Evolutionary conservation across 2,797 vertebrate species (phyloP).

Genomic region (Hemitrygon akajei): DNA sequence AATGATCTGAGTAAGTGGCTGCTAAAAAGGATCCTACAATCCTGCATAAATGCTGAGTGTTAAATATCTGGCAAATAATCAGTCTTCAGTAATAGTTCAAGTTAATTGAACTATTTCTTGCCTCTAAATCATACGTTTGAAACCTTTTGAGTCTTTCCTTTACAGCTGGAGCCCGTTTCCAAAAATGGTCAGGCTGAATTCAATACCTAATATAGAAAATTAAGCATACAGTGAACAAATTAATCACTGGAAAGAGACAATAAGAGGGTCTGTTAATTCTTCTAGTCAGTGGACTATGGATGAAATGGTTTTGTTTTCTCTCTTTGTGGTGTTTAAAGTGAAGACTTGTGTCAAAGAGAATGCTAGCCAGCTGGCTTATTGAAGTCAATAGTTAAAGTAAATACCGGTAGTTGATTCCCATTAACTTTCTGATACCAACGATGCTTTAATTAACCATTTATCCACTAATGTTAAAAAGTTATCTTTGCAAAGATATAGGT

Average conservation of each 20-base stretch:
- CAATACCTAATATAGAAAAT: constrained; percentile 3
- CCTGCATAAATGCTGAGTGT: neutral
- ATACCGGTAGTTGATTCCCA: too few relatives aligned
- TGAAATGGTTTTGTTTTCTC: neutral
- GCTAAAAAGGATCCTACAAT: neutral
- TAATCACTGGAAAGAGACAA: neutral
- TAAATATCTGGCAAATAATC: neutral
- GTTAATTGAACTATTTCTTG: neutral
- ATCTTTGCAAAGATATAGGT: neutral
- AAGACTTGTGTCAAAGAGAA: neutral
- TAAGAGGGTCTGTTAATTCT: neutral
- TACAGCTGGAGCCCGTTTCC: neutral
- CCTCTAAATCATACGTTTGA: neutral
- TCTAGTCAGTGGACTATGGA: neutral
- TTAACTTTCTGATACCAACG: neutral
- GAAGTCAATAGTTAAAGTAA: neutral
- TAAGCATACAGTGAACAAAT: neutral
- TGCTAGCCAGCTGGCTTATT: neutral
- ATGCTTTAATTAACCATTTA: neutral
- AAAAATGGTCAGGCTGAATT: neutral
- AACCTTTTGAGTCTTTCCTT: neutral
- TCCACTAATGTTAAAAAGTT: neutral
- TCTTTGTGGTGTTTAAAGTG: neutral
- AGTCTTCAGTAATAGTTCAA: neutral
- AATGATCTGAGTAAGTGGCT: neutral